A percentile compares a stretch with the other conserved stretches of the same genome.
These are phyloP conservation scores for Corythucha ciliata DNA, from an alignment of 2,888 invertebrate species.

Conservation along the genomic window DNA sequence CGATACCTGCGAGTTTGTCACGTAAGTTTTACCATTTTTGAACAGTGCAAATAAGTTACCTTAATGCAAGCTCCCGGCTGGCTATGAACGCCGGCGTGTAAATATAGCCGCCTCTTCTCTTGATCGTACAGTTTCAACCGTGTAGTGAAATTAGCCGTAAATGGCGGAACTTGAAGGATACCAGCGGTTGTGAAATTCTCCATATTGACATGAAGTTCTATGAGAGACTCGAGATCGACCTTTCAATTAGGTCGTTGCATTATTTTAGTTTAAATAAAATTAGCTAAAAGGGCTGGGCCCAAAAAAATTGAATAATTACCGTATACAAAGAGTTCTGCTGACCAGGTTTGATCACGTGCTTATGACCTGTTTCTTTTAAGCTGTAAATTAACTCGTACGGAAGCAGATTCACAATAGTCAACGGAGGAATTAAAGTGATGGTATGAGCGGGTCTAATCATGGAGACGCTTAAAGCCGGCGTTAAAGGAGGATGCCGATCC, in stretches of 20 bases:
- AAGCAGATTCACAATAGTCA: slow-evolving; percentile 76
- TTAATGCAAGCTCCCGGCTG: slow-evolving; percentile 53
- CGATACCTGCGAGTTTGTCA: slow-evolving; percentile 32
- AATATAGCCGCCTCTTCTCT: slow-evolving; percentile 59
- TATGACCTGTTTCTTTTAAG: slow-evolving; percentile 44
- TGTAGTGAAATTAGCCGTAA: slow-evolving; percentile 48
- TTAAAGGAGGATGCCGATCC: slow-evolving; percentile 46
- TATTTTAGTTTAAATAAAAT: neutral
- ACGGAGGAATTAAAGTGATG: slow-evolving; percentile 71
- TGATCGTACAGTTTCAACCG: slow-evolving; percentile 67
- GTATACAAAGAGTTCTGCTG: slow-evolving; percentile 33
- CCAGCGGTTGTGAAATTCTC: slow-evolving; percentile 75
- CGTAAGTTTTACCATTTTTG: too few species aligned
- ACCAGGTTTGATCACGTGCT: slow-evolving; percentile 37
- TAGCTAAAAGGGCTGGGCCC: neutral
- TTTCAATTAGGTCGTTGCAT: slow-evolving; percentile 28
- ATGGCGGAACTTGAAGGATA: slow-evolving; percentile 46
- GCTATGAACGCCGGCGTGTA: slow-evolving; percentile 57
- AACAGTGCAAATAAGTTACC: too few species aligned
- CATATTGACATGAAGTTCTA: slow-evolving; percentile 65
- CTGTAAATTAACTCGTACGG: slow-evolving; percentile 65
- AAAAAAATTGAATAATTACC: too few species aligned
- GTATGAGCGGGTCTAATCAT: slow-evolving; percentile 70
- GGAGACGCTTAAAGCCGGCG: slow-evolving; percentile 39
- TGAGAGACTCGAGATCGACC: slow-evolving; percentile 58